Evolutionary conservation across 2,113 vertebrate genomes (phyloP).

Genomic region (Glaucomys volans): DNA sequence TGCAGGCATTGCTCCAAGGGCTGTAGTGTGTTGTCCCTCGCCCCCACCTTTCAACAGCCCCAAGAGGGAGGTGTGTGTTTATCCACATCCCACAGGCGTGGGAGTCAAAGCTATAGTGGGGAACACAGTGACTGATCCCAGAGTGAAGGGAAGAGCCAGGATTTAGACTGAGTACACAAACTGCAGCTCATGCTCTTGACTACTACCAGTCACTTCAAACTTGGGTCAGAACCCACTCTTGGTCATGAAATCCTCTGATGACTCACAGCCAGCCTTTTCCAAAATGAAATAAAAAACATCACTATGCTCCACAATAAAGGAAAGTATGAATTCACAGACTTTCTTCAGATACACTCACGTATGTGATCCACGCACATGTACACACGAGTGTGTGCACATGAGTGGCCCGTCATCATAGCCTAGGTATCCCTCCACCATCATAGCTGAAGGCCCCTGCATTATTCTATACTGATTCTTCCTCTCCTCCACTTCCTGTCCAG

Average conservation of each 20-base stretch:
- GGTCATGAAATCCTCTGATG: neutral
- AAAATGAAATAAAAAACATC: neutral
- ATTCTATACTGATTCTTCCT: neutral
- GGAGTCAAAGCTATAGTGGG: neutral
- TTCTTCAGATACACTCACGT: neutral
- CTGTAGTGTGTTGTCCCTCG: accelerated
- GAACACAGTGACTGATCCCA: neutral
- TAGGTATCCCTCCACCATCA: accelerated
- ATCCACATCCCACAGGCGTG: accelerated
- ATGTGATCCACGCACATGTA: no score
- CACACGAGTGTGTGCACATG: no score
- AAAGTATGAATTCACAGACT: neutral
- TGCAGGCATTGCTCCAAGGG: accelerated
- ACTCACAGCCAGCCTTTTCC: neutral
- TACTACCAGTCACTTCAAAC: neutral
- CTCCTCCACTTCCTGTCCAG: slow-evolving; percentile 41
- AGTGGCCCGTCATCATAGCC: accelerated
- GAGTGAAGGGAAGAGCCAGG: neutral
- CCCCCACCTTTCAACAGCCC: neutral
- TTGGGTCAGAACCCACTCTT: neutral
- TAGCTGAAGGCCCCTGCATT: neutral
- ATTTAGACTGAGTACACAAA: neutral
- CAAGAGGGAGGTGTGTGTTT: neutral
- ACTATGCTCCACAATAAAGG: neutral
- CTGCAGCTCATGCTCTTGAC: neutral